Base-by-base conservation (phyloP, 23 tunicate species). In the Phallusia fumigata region DNA sequence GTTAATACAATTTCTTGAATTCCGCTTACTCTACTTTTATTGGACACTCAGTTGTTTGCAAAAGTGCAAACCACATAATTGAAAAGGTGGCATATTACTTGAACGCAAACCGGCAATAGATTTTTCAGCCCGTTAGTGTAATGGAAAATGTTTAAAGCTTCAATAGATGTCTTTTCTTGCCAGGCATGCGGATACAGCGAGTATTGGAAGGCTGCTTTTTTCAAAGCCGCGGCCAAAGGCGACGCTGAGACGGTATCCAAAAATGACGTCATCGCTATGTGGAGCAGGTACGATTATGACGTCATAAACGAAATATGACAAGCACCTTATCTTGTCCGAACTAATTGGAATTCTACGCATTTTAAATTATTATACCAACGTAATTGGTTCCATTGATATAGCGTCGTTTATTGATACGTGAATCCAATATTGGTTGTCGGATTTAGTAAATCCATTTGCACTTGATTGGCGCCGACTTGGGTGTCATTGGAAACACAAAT, bases 161-260 rank as follows among this genome's bases (percentile, higher is more conserved):
- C 10, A 40, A 40, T 40, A 40, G 8, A 40, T 40, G 10, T 34
- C 18, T n/a, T 84, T 33, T 33, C n/a, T 53, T 76, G 32, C 47
- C 82, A 94, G 98, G 94, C 90, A 6, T 89, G 94, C 53, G 90
- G 90, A 18, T 85, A 83, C 32, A 76, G 90, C 19, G 53, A 45
- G 19, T 94, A 94, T 52, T 94, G 98, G 98, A 94, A 89, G 79
- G 79, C 89, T 0, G 82, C 86, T 15, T 0, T 94, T 22, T 94
- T 89, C 80, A 51, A 94, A 33, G 94, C 90, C 5, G 83, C 98
- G 6, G 49, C 40, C 47, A 51, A 82, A 1, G 18, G 79, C 0
- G 88, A 86, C 30, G 72, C 80, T 30, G 65, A 30, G 1, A 44
- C 78, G 28, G 98, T 89, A 0, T 52, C 90, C 64, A 87, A 83